A percentile compares a stretch with the other conserved stretches of the same genome.
phyloP scores from a whole-genome alignment of 2,888 invertebrate genomes.

The Catocala nupta region DNA sequence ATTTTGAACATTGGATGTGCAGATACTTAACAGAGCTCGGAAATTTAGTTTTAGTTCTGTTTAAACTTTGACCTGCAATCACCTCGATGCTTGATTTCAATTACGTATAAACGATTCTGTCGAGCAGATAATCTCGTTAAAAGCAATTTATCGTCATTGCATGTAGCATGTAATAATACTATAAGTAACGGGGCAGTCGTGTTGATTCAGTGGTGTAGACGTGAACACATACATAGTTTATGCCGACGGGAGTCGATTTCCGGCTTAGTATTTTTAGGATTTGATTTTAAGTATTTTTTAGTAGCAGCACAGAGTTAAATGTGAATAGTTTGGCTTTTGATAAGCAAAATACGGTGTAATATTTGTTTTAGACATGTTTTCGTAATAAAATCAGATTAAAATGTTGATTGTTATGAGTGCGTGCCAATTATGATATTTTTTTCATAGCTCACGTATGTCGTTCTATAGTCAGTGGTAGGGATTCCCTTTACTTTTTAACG shows the following conservation, averaged over 20 bases:
- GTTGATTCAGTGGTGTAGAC: too few species aligned
- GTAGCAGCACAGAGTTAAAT: too few species aligned
- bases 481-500: constrained; percentile 35
- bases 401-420: constrained; percentile 38
- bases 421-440: constrained; percentile 37
- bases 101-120: constrained; percentile 42
- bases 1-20: constrained; percentile 34
- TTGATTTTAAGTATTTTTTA: too few species aligned
- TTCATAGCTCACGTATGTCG: constrained; percentile 37
- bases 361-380: constrained; percentile 31
- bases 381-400: constrained; percentile 41
- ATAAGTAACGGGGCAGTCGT: constrained; percentile 22
- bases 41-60: constrained; percentile 8
- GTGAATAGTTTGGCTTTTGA: too few species aligned
- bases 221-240: too few species aligned
- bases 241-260: too few species aligned
- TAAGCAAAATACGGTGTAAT: too few species aligned
- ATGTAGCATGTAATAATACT: constrained; percentile 25
- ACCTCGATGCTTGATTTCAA: constrained; percentile 15
- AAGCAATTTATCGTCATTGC: constrained; percentile 41
- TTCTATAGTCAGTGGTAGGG: constrained; percentile 28
- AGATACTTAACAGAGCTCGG: constrained; percentile 8
- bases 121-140: constrained; percentile 44
- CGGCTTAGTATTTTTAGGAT: too few species aligned
- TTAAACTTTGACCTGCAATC: constrained; percentile 45